These are phyloP conservation scores for Lutjanus erythropterus DNA, from an alignment of 2,113 vertebrate species.

Conservation along the genomic window DNA sequence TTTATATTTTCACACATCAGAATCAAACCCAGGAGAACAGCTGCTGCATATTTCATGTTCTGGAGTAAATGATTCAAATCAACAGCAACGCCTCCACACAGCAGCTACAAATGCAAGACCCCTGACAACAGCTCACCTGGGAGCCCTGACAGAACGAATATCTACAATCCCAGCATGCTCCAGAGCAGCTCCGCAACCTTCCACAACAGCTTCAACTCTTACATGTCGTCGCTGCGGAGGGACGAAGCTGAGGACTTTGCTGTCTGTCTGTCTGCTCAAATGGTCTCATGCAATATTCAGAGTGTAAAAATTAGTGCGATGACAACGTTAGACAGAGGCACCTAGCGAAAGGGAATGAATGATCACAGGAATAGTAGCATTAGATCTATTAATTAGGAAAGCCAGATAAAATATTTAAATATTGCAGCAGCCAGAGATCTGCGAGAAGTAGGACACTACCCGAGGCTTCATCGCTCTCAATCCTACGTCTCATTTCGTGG, in stretches of 20 bases:
- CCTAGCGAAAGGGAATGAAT: conserved; percentile 67
- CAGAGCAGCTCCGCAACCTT: background rate
- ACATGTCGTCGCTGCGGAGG: no score
- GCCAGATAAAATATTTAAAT: conserved; percentile 79
- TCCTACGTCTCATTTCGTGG: background rate
- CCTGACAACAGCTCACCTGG: background rate
- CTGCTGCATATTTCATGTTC: background rate
- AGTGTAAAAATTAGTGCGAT: conserved; percentile 51
- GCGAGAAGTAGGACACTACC: conserved; percentile 68
- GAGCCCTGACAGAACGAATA: background rate
- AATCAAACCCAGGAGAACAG: background rate
- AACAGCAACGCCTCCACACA: background rate
- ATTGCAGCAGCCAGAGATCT: conserved; percentile 33
- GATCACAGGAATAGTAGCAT: conserved; percentile 77
- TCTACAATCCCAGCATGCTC: background rate
- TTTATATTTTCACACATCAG: background rate
- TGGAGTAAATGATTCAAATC: background rate
- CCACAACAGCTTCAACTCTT: background rate
- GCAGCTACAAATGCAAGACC: background rate
- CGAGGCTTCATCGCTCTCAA: conserved; percentile 38
- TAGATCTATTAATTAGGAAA: conserved; percentile 69
- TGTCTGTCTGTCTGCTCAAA: conserved; percentile 8
- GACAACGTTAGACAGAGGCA: conserved; percentile 54
- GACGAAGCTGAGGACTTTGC: background rate
- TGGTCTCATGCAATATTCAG: conserved; percentile 67